A percentile compares a stretch with the other conserved stretches of the same genome.
Conservation (phyloP, 2,113 vertebrate genomes). For the Cavia aperea region DNA sequence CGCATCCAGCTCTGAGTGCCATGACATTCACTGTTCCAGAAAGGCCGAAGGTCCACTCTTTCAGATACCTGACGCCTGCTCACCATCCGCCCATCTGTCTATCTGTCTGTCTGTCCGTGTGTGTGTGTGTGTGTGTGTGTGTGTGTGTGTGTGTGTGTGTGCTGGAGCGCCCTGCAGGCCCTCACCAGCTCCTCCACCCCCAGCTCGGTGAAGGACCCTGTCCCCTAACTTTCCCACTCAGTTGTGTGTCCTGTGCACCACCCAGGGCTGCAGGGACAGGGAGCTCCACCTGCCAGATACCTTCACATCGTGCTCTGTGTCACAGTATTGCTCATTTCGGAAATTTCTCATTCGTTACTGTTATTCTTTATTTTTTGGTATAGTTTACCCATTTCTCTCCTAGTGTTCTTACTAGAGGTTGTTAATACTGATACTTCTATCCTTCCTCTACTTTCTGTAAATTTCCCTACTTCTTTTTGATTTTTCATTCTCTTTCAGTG, state of each 20-base stretch:
- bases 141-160: too few relatives aligned
- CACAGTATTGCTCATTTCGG: background rate
- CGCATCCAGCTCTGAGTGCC: rapidly evolving
- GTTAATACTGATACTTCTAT: background rate
- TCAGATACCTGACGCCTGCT: background rate
- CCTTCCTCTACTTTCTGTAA: background rate
- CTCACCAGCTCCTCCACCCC: too few relatives aligned
- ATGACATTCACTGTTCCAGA: background rate
- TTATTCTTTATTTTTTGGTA: background rate
- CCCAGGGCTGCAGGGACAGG: rapidly evolving
- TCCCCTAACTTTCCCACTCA: background rate
- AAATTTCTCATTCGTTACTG: background rate
- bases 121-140: too few relatives aligned
- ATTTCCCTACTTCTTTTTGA: background rate
- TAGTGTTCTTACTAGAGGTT: background rate
- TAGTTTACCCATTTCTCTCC: background rate
- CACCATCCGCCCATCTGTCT: too few relatives aligned
- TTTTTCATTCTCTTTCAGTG: background rate
- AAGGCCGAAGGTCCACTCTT: background rate
- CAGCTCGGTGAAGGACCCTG: background rate
- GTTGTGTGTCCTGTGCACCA: too few relatives aligned
- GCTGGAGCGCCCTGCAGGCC: rapidly evolving
- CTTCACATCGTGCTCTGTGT: background rate
- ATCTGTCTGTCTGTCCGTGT: background rate
- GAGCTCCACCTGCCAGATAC: background rate